phyloP scores from a whole-genome alignment of 1,140 invertebrate species.

The Apocrypta bakeri region DNA sequence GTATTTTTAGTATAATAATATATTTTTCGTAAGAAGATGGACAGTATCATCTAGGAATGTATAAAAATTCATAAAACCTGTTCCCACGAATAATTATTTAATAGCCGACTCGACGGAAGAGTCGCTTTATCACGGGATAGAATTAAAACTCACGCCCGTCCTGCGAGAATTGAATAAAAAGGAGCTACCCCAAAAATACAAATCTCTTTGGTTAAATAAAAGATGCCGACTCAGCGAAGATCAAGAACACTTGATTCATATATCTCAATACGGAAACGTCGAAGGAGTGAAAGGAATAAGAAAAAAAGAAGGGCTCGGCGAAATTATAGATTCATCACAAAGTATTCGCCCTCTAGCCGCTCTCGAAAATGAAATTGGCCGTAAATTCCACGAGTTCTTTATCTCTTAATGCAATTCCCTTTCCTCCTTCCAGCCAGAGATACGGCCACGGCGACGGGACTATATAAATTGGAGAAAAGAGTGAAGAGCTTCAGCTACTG shows the following conservation, averaged over 20 bases:
- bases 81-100: background rate
- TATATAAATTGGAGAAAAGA: conserved; percentile 8
- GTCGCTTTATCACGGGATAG: background rate
- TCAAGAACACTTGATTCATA: background rate
- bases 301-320: background rate
- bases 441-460: conserved; percentile 18
- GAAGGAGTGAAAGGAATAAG: background rate
- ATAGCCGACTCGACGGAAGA: background rate
- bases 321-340: conserved; percentile 34
- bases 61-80: background rate
- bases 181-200: background rate
- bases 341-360: background rate
- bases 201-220: background rate
- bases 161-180: background rate
- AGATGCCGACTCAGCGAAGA: background rate
- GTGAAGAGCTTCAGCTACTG: background rate
- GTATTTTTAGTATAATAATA: too few relatives aligned
- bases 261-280: background rate
- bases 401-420: conserved; percentile 57
- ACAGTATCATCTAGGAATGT: too few relatives aligned
- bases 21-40: too few relatives aligned
- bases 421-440: conserved; percentile 19
- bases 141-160: background rate
- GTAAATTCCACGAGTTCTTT: conserved; percentile 59
- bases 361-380: conserved; percentile 52